Evolutionary conservation across 2,797 vertebrate species (phyloP), one percentile per base, ranked within the genome.

Genomic region (Sphenodon punctatus): DNA sequence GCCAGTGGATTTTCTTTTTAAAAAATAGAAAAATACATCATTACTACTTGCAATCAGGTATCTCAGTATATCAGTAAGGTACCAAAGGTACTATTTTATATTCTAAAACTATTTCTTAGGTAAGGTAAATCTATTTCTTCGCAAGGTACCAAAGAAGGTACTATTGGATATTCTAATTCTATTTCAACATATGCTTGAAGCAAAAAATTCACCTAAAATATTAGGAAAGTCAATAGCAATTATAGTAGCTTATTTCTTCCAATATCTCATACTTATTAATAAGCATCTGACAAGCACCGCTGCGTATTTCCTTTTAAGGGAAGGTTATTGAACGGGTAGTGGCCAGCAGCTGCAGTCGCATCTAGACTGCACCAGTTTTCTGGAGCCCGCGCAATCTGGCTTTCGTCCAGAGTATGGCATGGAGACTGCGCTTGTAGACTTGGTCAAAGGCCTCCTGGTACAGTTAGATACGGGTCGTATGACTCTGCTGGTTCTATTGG

Each of bases 1-100:
- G 79, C 27, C 68, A 67, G 72, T 34, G 75, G 64, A 79, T 25
- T 38, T 34, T 39, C 41, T 77, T 91, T 22, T 9, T 53, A 49
- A 88, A 91, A 73, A 81, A 67, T 4, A 61, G 25, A 69, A 66
- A 88, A 78, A 41, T 19, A 22, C 12, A 75, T 74, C 74, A 38
- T 75, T 78, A 41, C 51, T 12, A 43, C 42, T 64, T 32, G 58
- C 36, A 34, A 6, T 68, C 32, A 63, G 16, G 55, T 34, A 56
- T 6, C 1, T 1, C 17, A 78, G 8, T 59, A 10, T 20, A 77
- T 3, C 0, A 1, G 0, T 49, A 46, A 77, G 53, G 7, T 68
- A 12, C 5, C 8, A 58, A 88, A 80, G 27, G 30, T 51, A 46
- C 4, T 10, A 23, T 38, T 67, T 72, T 4, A 14, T 80, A 55